A percentile compares a stretch with the other conserved stretches of the same genome.
These are phyloP conservation scores for Pygoscelis adeliae DNA, from an alignment of 2,113 vertebrate genomes.

Conservation along the genomic window DNA sequence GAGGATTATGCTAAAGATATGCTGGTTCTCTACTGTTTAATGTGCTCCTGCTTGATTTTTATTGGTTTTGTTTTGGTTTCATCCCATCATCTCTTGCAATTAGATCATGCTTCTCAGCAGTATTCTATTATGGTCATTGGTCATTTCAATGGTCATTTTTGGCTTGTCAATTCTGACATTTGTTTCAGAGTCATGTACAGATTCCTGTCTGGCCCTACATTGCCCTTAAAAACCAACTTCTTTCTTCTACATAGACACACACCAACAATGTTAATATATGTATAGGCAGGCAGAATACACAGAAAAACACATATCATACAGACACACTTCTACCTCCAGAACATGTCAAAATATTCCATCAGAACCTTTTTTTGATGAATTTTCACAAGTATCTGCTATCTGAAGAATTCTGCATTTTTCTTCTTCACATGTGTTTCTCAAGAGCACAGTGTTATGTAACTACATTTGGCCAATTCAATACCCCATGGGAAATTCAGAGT, in stretches of 20 bases:
- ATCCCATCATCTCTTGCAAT: neutral
- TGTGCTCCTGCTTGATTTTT: neutral
- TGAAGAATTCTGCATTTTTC: neutral
- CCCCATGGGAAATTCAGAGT: accelerated
- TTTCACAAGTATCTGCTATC: neutral
- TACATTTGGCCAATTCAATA: neutral
- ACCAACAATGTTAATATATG: neutral
- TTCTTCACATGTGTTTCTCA: neutral
- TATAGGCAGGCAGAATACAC: neutral
- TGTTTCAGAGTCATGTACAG: neutral
- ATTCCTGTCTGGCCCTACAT: neutral
- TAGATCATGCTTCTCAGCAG: neutral
- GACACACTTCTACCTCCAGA: neutral
- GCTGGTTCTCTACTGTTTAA: neutral
- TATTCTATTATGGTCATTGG: neutral
- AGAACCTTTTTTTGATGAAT: neutral
- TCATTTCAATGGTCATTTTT: neutral
- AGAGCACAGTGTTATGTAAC: neutral
- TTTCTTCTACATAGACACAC: neutral
- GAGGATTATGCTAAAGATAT: neutral
- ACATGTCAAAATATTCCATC: neutral
- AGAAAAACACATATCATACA: neutral
- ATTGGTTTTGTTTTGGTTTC: neutral
- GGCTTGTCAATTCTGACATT: neutral
- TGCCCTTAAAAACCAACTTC: neutral